Evolutionary conservation across 2,888 invertebrate species (phyloP).

Genomic region (Plusia festucae): DNA sequence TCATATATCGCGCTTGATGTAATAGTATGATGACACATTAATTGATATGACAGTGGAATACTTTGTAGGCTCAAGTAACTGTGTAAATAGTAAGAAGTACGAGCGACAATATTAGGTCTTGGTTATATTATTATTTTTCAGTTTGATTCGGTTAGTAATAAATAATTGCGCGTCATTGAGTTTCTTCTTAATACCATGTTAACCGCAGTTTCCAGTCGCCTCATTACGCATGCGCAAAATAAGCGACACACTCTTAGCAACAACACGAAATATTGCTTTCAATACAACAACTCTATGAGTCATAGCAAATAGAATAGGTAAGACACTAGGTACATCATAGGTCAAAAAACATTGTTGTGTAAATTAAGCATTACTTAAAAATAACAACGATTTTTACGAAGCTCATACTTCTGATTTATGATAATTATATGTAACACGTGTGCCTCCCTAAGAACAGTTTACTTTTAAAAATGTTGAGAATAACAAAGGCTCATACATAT

Average conservation of each 20-base stretch:
- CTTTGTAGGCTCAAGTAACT: background rate
- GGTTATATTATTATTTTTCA: background rate
- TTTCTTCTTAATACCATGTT: background rate
- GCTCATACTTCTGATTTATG: constrained; percentile 27
- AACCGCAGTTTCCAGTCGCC: constrained; percentile 5
- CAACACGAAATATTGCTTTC: constrained; percentile 10
- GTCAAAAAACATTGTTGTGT: constrained; percentile 45
- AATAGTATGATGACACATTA: background rate
- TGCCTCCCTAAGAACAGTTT: constrained; percentile 15
- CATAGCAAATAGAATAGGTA: constrained; percentile 44
- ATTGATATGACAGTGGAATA: background rate
- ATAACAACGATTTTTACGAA: background rate
- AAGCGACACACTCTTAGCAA: constrained; percentile 36
- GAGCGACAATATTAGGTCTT: background rate
- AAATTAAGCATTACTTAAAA: constrained; percentile 31
- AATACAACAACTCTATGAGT: constrained; percentile 44
- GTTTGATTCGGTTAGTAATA: background rate
- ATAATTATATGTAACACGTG: constrained; percentile 29
- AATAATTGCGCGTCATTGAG: background rate
- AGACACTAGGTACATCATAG: constrained; percentile 32
- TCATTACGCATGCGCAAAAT: constrained; percentile 42
- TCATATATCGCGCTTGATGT: background rate
- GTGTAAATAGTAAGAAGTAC: background rate
- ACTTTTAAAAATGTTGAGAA: constrained; percentile 21
- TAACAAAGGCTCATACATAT: constrained; percentile 43